Percentiles rank a stretch among this genome's conserved stretches.
phyloP scores from a whole-genome alignment of 2,888 invertebrate species.

The Mantis religiosa region DNA sequence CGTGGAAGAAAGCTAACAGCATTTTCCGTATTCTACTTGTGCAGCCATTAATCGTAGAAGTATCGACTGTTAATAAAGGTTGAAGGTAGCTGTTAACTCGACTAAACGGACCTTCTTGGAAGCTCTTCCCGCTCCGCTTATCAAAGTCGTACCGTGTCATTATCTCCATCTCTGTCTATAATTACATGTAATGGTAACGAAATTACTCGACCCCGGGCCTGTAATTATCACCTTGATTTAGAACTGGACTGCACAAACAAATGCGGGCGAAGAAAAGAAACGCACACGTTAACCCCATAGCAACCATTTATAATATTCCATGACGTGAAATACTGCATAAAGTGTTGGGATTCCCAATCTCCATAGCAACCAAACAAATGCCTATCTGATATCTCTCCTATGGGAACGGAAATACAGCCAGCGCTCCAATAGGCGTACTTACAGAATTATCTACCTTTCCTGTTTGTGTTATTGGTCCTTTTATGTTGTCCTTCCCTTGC shows the following conservation, averaged over 20 bases:
- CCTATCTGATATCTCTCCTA: not conserved
- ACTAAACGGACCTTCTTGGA: not conserved
- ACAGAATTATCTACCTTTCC: not conserved
- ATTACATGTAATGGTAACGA: conserved; percentile 11
- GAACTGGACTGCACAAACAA: not conserved
- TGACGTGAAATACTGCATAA: not conserved
- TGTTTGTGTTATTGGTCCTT: not conserved
- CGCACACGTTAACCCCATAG: not conserved
- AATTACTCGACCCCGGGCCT: not conserved
- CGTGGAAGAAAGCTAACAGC: no score
- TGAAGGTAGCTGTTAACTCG: not conserved
- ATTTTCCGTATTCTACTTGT: no score
- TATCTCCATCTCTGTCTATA: not conserved
- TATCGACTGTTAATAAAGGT: not conserved
- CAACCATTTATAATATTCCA: not conserved
- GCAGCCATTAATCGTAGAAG: no score
- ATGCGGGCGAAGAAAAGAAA: not conserved
- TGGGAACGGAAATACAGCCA: not conserved
- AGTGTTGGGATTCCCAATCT: not conserved
- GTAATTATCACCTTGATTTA: conserved; percentile 10
- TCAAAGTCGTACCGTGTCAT: not conserved
- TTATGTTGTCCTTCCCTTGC: not conserved
- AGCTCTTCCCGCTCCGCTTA: not conserved
- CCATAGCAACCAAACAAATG: no score
- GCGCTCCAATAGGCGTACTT: not conserved